Conservation (phyloP, 2,797 vertebrate species). For the Crenichthys baileyi region DNA sequence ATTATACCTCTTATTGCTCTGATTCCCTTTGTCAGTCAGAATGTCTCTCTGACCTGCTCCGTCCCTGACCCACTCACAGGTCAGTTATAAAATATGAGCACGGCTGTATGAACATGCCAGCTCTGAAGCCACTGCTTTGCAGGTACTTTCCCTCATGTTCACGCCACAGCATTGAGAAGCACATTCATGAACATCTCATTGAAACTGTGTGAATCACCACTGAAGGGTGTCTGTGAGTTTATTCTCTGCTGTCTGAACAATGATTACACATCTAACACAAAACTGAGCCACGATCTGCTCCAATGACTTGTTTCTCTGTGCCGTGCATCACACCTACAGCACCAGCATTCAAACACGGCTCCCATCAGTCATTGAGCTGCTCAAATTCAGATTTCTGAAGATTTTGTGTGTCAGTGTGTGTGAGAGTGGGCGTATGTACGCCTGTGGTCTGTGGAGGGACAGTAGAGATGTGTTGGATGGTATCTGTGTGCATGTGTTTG, state of each 20-base stretch:
- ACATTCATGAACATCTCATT: conserved; percentile 3
- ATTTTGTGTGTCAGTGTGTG: conserved; percentile 52
- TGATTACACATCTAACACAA: conserved; percentile 15
- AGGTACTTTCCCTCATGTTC: conserved; percentile 18
- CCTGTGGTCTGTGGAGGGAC: conserved; percentile 65
- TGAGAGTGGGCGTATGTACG: conserved; percentile 56
- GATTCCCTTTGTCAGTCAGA: conserved; percentile 17
- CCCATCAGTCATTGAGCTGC: conserved; percentile 51
- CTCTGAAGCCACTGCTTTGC: conserved; percentile 9
- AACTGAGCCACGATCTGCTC: conserved; percentile 17
- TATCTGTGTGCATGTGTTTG: conserved; percentile 24
- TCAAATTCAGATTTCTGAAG: conserved; percentile 58
- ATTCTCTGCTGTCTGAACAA: conserved; percentile 9
- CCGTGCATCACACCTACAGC: conserved; percentile 46
- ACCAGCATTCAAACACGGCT: conserved; percentile 33
- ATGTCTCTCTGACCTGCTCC: conserved; percentile 11
- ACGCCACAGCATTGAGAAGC: neutral
- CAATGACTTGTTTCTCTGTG: conserved; percentile 10
- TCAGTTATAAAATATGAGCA: conserved; percentile 44
- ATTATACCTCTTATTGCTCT: conserved; percentile 32
- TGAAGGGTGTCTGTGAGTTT: conserved; percentile 14
- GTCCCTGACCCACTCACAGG: conserved; percentile 23
- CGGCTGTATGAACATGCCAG: neutral
- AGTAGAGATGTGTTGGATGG: conserved; percentile 50
- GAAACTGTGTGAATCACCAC: conserved; percentile 26